These are phyloP conservation scores for Drosophila kohkoa DNA, from an alignment of 1,140 invertebrate species.

Conservation along the genomic window DNA sequence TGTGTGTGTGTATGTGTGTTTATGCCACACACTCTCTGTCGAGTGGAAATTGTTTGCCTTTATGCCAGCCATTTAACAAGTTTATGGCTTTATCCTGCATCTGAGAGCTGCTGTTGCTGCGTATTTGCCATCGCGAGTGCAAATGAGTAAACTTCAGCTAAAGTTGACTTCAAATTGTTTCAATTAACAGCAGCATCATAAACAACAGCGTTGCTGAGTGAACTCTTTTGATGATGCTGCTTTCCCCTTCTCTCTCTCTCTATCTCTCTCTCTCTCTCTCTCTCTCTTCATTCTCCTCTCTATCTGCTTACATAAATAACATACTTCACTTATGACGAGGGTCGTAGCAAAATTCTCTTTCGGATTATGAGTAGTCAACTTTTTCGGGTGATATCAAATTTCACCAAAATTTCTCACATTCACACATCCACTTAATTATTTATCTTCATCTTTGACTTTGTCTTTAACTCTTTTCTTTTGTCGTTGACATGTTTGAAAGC, in stretches of 20 bases:
- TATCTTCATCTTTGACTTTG: conserved; percentile 5
- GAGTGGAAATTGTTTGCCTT: conserved; percentile 49
- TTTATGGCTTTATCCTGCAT: conserved; percentile 62
- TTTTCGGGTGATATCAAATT: conserved; percentile 43
- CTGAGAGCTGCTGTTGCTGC: conserved; percentile 36
- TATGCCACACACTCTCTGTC: background rate
- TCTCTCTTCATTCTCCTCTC: too few species aligned
- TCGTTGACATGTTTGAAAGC: conserved; percentile 39
- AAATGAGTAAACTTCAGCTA: conserved; percentile 53
- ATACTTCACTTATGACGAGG: background rate
- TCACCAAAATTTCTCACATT: conserved; percentile 40
- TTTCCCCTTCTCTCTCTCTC: too few species aligned
- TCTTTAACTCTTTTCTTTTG: background rate
- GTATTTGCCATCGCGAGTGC: conserved; percentile 35
- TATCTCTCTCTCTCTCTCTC: too few species aligned
- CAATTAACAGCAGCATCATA: conserved; percentile 63
- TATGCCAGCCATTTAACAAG: conserved; percentile 59
- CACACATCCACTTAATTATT: conserved; percentile 27
- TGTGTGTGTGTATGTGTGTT: conserved; percentile 2
- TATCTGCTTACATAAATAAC: background rate
- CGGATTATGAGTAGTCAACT: conserved; percentile 47
- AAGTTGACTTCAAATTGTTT: conserved; percentile 67
- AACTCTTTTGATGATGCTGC: conserved; percentile 51
- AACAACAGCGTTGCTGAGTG: conserved; percentile 39
- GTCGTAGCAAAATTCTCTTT: background rate